These are phyloP conservation scores for Xiphorhynchus erythropygius DNA, from an alignment of 2,797 vertebrate species.

Conservation along the genomic window DNA sequence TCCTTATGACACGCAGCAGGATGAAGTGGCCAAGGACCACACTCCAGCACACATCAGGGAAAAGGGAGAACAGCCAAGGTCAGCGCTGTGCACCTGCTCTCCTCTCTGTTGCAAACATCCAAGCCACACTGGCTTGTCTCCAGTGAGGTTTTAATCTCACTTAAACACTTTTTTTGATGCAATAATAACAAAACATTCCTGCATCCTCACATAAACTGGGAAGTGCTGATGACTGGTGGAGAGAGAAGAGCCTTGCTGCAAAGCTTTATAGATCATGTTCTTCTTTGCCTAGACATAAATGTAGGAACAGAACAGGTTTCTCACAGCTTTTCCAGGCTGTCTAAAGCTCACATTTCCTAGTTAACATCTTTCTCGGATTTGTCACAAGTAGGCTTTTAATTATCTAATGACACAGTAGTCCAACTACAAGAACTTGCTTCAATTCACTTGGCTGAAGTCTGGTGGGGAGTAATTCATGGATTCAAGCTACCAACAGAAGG, in stretches of 20 bases:
- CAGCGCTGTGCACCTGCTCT: neutral
- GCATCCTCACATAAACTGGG: neutral
- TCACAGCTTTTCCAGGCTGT: neutral
- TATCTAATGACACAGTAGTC: neutral
- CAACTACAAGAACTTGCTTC: neutral
- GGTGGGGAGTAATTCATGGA: neutral
- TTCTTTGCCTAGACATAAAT: neutral
- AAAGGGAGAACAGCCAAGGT: neutral
- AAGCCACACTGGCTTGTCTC: neutral
- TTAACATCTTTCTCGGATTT: neutral
- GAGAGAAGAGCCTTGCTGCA: neutral
- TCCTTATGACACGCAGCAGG: neutral
- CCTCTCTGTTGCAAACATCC: neutral
- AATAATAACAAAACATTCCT: neutral
- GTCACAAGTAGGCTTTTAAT: neutral
- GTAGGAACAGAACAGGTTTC: neutral
- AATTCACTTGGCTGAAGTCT: neutral
- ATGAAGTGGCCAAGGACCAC: neutral
- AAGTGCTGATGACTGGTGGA: neutral
- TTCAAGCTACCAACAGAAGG: neutral
- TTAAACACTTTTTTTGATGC: neutral
- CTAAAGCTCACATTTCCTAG: neutral
- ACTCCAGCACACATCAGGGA: neutral
- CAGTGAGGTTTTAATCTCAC: neutral
- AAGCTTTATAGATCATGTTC: neutral